phyloP scores from a whole-genome alignment of 1,140 invertebrate species.

The Brachionus manjavacas region DNA sequence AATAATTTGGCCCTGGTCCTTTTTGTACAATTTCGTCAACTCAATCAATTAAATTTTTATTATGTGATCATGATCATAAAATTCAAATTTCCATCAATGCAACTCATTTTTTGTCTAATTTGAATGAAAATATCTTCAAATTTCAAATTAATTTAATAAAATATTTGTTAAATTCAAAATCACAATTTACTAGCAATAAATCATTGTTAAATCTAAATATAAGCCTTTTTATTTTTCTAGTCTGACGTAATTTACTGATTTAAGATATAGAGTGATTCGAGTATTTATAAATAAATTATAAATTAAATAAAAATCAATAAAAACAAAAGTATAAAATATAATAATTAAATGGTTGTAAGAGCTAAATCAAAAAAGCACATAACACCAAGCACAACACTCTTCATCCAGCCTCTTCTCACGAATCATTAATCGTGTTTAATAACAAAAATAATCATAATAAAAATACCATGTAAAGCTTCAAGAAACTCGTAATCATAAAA shows the following conservation, averaged over 20 bases:
- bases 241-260: not conserved
- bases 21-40: no score
- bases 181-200: not conserved
- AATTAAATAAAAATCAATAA: constrained; percentile 8
- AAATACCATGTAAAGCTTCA: not conserved
- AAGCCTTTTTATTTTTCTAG: not conserved
- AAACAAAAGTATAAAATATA: constrained; percentile 7
- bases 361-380: not conserved
- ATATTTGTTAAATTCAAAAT: not conserved
- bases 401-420: not conserved
- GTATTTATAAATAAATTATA: constrained; percentile 6
- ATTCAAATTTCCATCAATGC: no score
- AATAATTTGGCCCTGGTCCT: no score
- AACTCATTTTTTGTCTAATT: no score
- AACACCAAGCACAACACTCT: not conserved
- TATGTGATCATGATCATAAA: no score
- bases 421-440: not conserved
- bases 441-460: not conserved
- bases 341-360: not conserved
- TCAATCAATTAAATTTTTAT: no score
- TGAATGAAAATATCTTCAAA: no score
- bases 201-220: not conserved
- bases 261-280: not conserved
- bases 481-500: not conserved
- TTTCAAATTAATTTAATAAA: not conserved